Conservation (phyloP, 2,797 vertebrate genomes). For the Phrynocephalus guinanensis region DNA sequence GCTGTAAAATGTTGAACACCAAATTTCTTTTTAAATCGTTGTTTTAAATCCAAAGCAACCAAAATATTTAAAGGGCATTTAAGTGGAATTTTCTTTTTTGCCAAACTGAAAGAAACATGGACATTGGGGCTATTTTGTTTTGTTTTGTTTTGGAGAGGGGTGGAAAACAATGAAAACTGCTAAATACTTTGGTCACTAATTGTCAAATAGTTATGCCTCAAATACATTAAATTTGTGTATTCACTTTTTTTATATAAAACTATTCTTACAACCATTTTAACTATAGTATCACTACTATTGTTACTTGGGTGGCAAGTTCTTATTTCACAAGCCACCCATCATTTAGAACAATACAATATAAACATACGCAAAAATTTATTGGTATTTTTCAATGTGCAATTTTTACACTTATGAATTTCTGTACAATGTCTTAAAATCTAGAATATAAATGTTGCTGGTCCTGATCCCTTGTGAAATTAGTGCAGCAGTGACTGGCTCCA, state of each 20-base stretch:
- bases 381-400: conserved; percentile 89
- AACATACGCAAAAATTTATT: conserved; percentile 93
- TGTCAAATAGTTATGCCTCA: conserved; percentile 85
- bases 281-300: conserved; percentile 94
- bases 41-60: conserved; percentile 83
- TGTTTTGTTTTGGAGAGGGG: conserved; percentile 69
- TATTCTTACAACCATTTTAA: conserved; percentile 98
- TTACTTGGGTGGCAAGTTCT: conserved; percentile 90
- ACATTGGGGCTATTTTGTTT: conserved; percentile 67
- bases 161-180: conserved; percentile 84
- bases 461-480: conserved; percentile 89
- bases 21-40: conserved; percentile 81
- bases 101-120: conserved; percentile 79
- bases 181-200: conserved; percentile 88
- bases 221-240: conserved; percentile 90
- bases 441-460: conserved; percentile 95
- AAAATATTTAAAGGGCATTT: conserved; percentile 81
- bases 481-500: conserved; percentile 83
- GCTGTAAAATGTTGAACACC: conserved; percentile 87
- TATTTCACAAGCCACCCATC: conserved; percentile 90
- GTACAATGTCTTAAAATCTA: conserved; percentile 92
- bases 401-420: conserved; percentile 88
- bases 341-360: conserved; percentile 97
- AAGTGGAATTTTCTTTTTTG: conserved; percentile 72
- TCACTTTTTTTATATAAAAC: conserved; percentile 98